Conservation (phyloP, 2,113 vertebrate species). For the Amblyopsis rosae region DNA sequence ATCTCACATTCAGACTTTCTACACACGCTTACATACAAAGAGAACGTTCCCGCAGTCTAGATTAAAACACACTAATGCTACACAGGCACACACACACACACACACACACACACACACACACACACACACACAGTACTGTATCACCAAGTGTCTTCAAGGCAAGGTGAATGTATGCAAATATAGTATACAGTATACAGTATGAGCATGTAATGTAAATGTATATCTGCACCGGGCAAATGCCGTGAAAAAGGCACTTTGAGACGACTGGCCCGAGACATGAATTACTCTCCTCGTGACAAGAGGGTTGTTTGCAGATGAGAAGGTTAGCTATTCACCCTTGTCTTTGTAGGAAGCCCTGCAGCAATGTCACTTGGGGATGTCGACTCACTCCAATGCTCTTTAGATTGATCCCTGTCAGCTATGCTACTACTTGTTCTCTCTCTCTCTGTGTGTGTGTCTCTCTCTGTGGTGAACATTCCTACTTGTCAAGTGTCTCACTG, state of each 20-base stretch:
- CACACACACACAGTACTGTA: neutral
- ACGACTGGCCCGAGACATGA: slow-evolving; percentile 4
- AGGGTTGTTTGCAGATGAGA: slow-evolving; percentile 29
- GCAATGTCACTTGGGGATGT: slow-evolving; percentile 41
- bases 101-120: neutral
- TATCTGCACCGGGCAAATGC: slow-evolving; percentile 5
- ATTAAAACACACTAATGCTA: neutral
- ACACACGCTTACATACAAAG: neutral
- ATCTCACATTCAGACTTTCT: neutral
- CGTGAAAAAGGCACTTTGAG: slow-evolving; percentile 10
- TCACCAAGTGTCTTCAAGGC: neutral
- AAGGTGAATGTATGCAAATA: neutral
- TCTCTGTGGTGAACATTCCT: neutral
- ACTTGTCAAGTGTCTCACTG: neutral
- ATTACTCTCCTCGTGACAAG: slow-evolving; percentile 23
- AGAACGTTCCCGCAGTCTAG: neutral
- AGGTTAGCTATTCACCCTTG: slow-evolving; percentile 21
- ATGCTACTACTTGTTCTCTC: slow-evolving; percentile 4
- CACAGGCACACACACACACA: slow-evolving; percentile 5
- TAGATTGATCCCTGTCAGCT: slow-evolving; percentile 45
- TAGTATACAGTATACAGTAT: neutral
- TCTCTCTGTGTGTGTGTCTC: neutral
- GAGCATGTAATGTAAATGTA: neutral
- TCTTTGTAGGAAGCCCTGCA: slow-evolving; percentile 33
- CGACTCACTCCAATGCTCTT: slow-evolving; percentile 45